Evolutionary conservation across 2,888 invertebrate genomes (phyloP), one percentile per base, ranked within the genome.

Genomic region (Dynastes tityus): DNA sequence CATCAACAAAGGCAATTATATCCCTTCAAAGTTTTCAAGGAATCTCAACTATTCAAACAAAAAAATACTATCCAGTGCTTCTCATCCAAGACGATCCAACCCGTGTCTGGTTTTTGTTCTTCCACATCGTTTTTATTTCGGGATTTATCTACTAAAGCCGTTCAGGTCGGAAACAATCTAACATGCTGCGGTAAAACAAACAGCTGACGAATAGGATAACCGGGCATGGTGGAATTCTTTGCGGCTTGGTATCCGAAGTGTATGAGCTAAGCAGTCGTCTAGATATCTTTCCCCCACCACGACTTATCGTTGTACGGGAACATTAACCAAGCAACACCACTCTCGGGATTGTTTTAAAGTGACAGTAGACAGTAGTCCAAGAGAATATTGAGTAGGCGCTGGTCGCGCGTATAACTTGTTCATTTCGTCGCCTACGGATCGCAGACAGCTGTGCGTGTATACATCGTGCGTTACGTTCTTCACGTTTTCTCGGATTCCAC

Each of bases 151-250:
- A 70, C 70, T 70, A 70, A 70, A 70, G 51, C 32, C 53, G 53
- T 51, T 45, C n/a, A 6, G 70, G 22, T 29, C 70, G 53, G 22
- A 53, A 51, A 45, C 51, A 70, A 70, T 29, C 53, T 53, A 32
- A 51, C 70, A 70, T 53, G 53, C 49, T 53, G 70, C 53, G 29
- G 70, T 70, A 70, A 70, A 70, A 70, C 51, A 70, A 70, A 53
- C 70, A 70, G 51, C 51, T 53, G 70, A 70, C 53, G 53, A 40
- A 45, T 29, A 37, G 37, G 29, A 70, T 70, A 32, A 22, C 22
- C n/a, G 32, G 40, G 45, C 45, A 45, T 70, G 4, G 51, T 70
- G 70, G 70, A 70, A 70, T 70, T 70, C 70, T 70, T 70, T 8
- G 11, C 11, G 8, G 45, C 9, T 11, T 11, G 45, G 53, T 13